Evolutionary conservation across 2,888 invertebrate genomes (phyloP).

Genomic region (Dryocosmus kuriphilus): DNA sequence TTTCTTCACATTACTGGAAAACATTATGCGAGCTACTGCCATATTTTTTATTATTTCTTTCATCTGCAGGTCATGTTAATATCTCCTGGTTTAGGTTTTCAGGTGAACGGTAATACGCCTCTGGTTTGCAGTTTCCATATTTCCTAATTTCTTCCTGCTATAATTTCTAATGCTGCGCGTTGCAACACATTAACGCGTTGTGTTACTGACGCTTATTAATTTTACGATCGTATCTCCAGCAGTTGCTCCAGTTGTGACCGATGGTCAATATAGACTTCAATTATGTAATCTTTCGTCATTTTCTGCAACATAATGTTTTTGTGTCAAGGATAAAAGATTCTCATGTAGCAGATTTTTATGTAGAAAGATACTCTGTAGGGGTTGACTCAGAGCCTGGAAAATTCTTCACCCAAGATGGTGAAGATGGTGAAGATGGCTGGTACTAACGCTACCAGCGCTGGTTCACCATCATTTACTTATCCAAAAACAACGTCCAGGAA

Average conservation of each 20-base stretch:
- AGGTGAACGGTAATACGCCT: not conserved
- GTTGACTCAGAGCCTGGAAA: too few species aligned
- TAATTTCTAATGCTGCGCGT: conserved; percentile 29
- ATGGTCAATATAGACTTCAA: conserved; percentile 14
- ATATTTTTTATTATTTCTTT: not conserved
- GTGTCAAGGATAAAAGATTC: not conserved
- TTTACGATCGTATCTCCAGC: conserved; percentile 50
- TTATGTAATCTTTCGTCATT: conserved; percentile 9
- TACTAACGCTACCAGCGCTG: too few species aligned
- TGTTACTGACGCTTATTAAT: conserved; percentile 53
- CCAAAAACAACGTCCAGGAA: too few species aligned
- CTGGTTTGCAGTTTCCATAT: not conserved
- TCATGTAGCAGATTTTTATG: too few species aligned
- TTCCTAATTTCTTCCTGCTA: not conserved
- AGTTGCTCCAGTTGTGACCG: not conserved
- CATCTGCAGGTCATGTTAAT: not conserved
- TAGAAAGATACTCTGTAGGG: too few species aligned
- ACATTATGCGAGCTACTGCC: not conserved
- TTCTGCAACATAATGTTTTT: conserved; percentile 11
- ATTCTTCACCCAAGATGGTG: too few species aligned
- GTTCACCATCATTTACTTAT: too few species aligned
- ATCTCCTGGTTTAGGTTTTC: not conserved
- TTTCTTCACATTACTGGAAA: not conserved
- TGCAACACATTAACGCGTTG: conserved; percentile 47
- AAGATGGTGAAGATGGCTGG: too few species aligned